Evolutionary conservation across 2,888 invertebrate species (phyloP), one percentile per base, ranked within the genome.

Genomic region (Spilarctia lutea): DNA sequence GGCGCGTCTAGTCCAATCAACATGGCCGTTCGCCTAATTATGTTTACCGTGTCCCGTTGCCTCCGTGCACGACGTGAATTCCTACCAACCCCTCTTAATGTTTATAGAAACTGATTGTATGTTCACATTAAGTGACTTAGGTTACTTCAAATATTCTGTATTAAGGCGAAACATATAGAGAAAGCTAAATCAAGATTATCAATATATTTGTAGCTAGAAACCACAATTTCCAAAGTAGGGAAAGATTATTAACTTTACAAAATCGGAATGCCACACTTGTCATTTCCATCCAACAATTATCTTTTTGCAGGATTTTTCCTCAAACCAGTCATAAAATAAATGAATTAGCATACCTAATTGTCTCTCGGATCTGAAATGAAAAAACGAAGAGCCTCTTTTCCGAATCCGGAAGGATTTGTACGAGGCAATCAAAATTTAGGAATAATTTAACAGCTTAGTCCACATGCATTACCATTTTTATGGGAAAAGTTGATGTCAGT

Each of bases 341-440:
- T 91, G 92, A 93, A 95, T 95, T 94, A 94, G 92, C 94, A 94
- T 94, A 92, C 91, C 90, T 94, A 94, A 95, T 94, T 95, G 94
- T 92, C 91, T 88, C 88, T 90, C 90, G 89, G 90, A 92, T 92
- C 88, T 90, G 87, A 88, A 91, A 92, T 91, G 84, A 92, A 93
- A 94, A 94, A 93, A 91, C 87, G 88, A 90, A 91, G 90, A 91
- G 88, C 84, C 87, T 87, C 88, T 90, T 88, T 83, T 83, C 85
- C 86, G 89, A 90, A 89, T 91, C 89, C 89, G 88, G 88, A 83
- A 90, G 90, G 90, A 92, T 92, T 93, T 92, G 89, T 91, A 89
- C 88, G 89, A 91, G 90, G 91, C 92, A 94, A 94, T 94, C 93
- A 94, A 94, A 94, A 92, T 93, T 94, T 91, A 81, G 83, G 91